phyloP scores from a whole-genome alignment of 1,140 invertebrate genomes.

The Calosoma granatense region DNA sequence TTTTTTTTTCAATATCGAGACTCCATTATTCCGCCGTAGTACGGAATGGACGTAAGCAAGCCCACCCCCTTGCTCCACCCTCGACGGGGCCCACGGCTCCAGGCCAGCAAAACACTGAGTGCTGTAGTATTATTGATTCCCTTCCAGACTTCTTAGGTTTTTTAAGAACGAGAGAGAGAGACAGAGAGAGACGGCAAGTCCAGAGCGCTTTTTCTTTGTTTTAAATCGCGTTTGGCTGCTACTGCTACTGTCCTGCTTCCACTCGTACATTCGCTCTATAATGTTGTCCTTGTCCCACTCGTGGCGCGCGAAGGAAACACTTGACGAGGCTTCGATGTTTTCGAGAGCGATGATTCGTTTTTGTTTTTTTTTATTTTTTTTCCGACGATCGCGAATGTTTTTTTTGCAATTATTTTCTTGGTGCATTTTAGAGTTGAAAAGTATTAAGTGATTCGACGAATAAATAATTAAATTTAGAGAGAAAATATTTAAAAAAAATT shows the following conservation, averaged over 20 bases:
- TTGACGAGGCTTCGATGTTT: not conserved
- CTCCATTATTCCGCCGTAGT: too few species aligned
- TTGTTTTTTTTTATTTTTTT: not conserved
- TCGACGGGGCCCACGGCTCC: too few species aligned
- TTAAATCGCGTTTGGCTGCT: not conserved
- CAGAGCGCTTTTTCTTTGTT: not conserved
- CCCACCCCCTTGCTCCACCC: too few species aligned
- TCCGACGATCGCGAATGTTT: too few species aligned
- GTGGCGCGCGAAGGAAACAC: not conserved
- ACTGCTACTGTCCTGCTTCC: not conserved
- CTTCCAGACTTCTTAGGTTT: not conserved
- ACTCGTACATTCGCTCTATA: not conserved
- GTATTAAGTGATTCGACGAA: too few species aligned
- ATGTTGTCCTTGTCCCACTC: not conserved
- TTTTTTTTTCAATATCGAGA: too few species aligned
- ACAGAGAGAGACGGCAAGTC: not conserved
- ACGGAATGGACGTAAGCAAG: too few species aligned
- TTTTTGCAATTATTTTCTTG: too few species aligned
- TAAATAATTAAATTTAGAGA: too few species aligned
- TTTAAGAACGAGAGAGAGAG: too few species aligned
- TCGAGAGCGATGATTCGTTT: not conserved
- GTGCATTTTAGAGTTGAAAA: too few species aligned
- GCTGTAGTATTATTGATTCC: not conserved
- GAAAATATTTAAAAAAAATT: too few species aligned
- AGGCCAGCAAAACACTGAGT: not conserved